A percentile compares a stretch with the other conserved stretches of the same genome.
Evolutionary conservation across 2,113 vertebrate species (phyloP).

Genomic region (Galeopterus variegatus): DNA sequence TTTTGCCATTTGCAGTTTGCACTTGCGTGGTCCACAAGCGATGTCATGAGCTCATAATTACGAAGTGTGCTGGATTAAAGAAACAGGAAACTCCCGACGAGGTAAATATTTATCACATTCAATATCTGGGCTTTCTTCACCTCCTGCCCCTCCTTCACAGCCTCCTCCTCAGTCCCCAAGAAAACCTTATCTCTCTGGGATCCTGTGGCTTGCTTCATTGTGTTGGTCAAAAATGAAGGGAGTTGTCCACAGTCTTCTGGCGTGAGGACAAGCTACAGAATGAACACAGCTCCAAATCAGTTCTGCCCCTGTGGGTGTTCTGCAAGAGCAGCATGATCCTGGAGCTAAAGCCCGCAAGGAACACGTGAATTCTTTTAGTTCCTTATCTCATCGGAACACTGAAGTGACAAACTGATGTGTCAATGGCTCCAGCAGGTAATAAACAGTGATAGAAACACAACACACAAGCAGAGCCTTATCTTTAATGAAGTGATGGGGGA

Average conservation of each 20-base stretch:
- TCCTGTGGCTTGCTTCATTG: conserved; percentile 62
- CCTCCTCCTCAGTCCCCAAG: not conserved
- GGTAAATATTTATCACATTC: conserved; percentile 89
- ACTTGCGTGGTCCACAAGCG: conserved; percentile 99
- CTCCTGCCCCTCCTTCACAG: not conserved
- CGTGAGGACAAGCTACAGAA: not conserved
- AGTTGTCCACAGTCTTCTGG: conserved; percentile 38
- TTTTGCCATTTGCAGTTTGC: conserved; percentile 92
- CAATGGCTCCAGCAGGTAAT: not conserved
- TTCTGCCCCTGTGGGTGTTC: not conserved
- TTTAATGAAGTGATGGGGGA: not conserved
- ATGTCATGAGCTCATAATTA: conserved; percentile 99
- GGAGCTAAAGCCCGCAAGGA: not conserved
- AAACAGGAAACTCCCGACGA: conserved; percentile 98
- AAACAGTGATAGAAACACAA: not conserved
- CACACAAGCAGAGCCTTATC: not conserved
- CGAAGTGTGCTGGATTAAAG: conserved; percentile 98
- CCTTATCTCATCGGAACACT: not conserved
- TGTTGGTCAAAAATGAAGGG: conserved; percentile 45
- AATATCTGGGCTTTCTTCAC: conserved; percentile 51
- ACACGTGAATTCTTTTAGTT: not conserved
- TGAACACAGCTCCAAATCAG: not conserved
- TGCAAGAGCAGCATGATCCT: not conserved
- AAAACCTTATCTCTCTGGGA: conserved; percentile 59
- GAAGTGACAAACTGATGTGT: not conserved